phyloP scores from a whole-genome alignment of 2,797 vertebrate genomes.

The Rhabdomys pumilio region DNA sequence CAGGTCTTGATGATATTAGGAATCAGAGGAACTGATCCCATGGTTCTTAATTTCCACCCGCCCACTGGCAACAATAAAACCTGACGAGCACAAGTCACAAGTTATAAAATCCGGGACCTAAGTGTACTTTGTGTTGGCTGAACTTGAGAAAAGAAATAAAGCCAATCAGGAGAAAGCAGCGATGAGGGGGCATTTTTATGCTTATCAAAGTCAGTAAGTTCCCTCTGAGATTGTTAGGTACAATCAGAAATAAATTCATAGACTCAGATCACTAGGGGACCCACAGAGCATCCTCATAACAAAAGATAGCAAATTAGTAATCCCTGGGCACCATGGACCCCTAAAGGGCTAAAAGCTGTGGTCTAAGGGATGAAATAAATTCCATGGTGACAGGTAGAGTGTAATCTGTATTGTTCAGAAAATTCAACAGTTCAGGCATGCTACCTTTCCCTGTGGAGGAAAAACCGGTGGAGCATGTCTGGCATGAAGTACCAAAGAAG shows the following conservation, averaged over 20 bases:
- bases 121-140: constrained; percentile 63
- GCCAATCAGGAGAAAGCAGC: not conserved
- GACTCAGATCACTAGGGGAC: not conserved
- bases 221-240: constrained; percentile 57
- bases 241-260: constrained; percentile 46
- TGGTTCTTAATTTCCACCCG: constrained; percentile 65
- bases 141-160: constrained; percentile 69
- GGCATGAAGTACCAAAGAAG: constrained; percentile 4
- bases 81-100: constrained; percentile 43
- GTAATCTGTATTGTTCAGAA: not conserved
- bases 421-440: not conserved
- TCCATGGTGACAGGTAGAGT: not conserved
- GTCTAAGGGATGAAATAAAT: not conserved
- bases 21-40: constrained; percentile 61
- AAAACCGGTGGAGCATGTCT: not conserved
- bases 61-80: constrained; percentile 69
- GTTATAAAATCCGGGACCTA: constrained; percentile 34
- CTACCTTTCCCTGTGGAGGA: not conserved
- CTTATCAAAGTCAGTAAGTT: constrained; percentile 59
- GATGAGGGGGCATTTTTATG: constrained; percentile 18
- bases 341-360: not conserved
- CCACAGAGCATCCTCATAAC: not conserved
- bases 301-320: constrained; percentile 23
- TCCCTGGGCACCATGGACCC: not conserved
- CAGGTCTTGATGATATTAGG: constrained; percentile 51